Evolutionary conservation across 2,113 vertebrate species (phyloP).

Genomic region (Camelus dromedarius): DNA sequence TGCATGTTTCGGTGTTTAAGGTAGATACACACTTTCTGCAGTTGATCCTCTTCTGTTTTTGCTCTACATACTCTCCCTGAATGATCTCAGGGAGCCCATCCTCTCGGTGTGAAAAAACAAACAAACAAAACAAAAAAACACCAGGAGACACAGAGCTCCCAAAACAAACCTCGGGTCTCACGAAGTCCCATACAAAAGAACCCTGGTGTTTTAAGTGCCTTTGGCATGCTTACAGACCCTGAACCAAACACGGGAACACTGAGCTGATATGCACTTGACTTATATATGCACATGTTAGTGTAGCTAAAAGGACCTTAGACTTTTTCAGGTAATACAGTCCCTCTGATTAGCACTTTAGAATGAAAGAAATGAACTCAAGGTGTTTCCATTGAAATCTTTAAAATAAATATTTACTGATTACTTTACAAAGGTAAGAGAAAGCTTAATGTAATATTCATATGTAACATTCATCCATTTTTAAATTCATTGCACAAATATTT

Average conservation of each 20-base stretch:
- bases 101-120: too few species aligned
- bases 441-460: neutral
- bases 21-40: neutral
- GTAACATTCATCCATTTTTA: neutral
- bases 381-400: neutral
- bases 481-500: neutral
- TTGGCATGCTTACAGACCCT: neutral
- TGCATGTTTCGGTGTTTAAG: too few species aligned
- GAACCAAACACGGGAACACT: neutral
- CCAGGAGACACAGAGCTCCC: neutral
- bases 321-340: neutral
- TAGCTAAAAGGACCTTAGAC: neutral
- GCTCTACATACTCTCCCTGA: fast-evolving
- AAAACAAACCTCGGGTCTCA: too few species aligned
- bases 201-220: neutral
- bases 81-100: too few species aligned
- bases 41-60: neutral
- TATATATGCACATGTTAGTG: neutral
- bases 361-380: neutral
- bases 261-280: neutral
- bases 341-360: neutral
- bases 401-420: neutral
- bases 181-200: fast-evolving
- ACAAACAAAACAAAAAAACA: neutral
- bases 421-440: neutral